These are phyloP conservation scores for Coracopsis vasa DNA, from an alignment of 2,113 vertebrate species.

Conservation along the genomic window DNA sequence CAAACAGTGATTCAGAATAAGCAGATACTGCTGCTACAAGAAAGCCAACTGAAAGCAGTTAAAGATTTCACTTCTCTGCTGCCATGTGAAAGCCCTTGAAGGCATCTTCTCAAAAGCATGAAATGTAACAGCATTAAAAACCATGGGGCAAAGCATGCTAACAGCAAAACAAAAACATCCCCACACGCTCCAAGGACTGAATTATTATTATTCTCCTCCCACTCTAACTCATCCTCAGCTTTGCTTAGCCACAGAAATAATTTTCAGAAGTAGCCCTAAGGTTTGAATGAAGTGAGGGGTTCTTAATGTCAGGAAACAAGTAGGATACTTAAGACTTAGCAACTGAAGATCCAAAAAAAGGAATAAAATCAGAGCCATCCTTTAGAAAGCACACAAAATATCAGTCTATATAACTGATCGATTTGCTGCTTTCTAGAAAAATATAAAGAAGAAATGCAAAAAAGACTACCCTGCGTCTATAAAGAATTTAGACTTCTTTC, in stretches of 20 bases:
- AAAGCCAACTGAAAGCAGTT: neutral
- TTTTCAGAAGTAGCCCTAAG: neutral
- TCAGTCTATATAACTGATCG: neutral
- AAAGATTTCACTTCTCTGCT: neutral
- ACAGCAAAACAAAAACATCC: constrained; percentile 1
- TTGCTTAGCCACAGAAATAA: neutral
- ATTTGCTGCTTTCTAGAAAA: neutral
- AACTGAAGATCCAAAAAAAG: neutral
- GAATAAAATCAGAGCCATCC: neutral
- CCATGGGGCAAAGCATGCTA: neutral
- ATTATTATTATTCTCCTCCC: neutral
- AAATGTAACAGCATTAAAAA: neutral
- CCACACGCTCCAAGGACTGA: neutral
- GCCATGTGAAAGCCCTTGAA: neutral
- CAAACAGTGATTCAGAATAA: neutral
- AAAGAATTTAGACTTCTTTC: neutral
- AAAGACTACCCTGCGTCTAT: neutral
- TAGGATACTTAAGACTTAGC: neutral
- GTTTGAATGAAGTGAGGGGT: neutral
- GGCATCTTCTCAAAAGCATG: neutral
- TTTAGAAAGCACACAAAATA: neutral
- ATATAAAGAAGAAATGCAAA: neutral
- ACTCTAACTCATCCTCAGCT: neutral
- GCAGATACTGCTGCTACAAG: neutral
- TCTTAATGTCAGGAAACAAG: neutral